Percentiles rank a stretch among this genome's conserved stretches.
These are phyloP conservation scores for Taenaris catops DNA, from an alignment of 2,888 invertebrate species.

Conservation along the genomic window DNA sequence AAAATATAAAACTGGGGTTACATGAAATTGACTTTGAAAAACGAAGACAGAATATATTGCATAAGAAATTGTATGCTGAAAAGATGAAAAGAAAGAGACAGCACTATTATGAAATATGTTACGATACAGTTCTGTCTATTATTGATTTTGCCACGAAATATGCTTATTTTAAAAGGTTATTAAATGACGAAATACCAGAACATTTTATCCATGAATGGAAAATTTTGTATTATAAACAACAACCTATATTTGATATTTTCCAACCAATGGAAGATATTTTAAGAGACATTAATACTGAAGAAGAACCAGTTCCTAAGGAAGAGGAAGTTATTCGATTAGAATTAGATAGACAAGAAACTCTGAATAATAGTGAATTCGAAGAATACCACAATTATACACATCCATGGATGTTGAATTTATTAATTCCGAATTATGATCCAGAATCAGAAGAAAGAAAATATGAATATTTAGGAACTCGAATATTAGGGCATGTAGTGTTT, in stretches of 20 bases:
- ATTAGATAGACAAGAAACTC: slow-evolving; percentile 67
- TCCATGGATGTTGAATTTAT: slow-evolving; percentile 74
- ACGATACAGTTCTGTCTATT: slow-evolving; percentile 72
- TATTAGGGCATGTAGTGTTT: slow-evolving; percentile 75
- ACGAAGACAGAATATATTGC: slow-evolving; percentile 69
- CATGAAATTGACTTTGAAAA: slow-evolving; percentile 76
- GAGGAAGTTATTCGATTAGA: slow-evolving; percentile 70
- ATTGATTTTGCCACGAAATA: slow-evolving; percentile 75
- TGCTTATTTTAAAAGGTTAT: slow-evolving; percentile 63
- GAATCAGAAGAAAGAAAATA: slow-evolving; percentile 61
- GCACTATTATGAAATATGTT: slow-evolving; percentile 70
- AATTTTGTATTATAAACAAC: slow-evolving; percentile 71
- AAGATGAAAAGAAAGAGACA: slow-evolving; percentile 69
- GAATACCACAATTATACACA: slow-evolving; percentile 74
- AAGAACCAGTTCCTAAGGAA: slow-evolving; percentile 39
- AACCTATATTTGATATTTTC: slow-evolving; percentile 74
- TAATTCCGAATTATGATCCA: slow-evolving; percentile 58
- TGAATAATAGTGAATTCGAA: slow-evolving; percentile 77
- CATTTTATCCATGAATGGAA: slow-evolving; percentile 78
- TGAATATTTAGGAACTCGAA: slow-evolving; percentile 57
- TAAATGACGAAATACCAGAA: slow-evolving; percentile 62
- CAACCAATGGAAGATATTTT: slow-evolving; percentile 57
- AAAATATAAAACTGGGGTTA: slow-evolving; percentile 61
- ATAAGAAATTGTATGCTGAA: slow-evolving; percentile 73
- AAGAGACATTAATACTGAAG: slow-evolving; percentile 42